Base-by-base conservation (phyloP, 1,140 invertebrate species). In the Calliphora vicina region DNA sequence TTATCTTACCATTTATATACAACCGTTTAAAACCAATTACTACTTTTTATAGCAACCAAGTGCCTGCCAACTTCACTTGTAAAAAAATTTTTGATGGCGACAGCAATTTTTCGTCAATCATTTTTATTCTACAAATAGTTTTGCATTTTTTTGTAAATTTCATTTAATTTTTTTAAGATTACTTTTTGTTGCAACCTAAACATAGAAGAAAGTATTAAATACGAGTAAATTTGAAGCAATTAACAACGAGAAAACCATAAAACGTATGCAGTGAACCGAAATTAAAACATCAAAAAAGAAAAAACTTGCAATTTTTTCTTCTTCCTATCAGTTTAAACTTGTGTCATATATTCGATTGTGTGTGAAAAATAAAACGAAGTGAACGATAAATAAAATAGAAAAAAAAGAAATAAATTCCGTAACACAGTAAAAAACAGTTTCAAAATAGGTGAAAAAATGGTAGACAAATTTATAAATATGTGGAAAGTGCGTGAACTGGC, bases 401-500 rank as follows among this genome's bases (percentile, higher is more conserved):
- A 67, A 8, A 15, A 29, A 29, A 29, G 15, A 74, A 78, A 25
- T 45, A 43, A 78, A 78, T 78, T 78, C 35, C 74, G n/a, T 25
- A 43, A 78, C 74, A 78, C 35, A 78, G n/a, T 12, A 45, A 20
- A 42, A 78, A 76, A 45, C 29, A 78, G 23, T 20, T 43, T 20
- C 35, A 78, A 43, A 78, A 45, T 43, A 43, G 42, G n/a, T 43
- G 42, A 78, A 43, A 86, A 89, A 90, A 90, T 90, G 89, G 89
- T 90, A 87, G 94, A 94, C 90, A 93, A 93, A 89, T 93, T 94
- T 90, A 95, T 96, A 91, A 96, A 94, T 90, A 96, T 97, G 95
- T 98, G 97, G 97, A 98, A 97, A 93, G 94, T 98, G 87, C 94
- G 97, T 86, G 97, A 98, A 92, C 89, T 98, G 84, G 96, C 97